A percentile compares a stretch with the other conserved stretches of the same genome.
Conservation (phyloP, 2,797 vertebrate species). For the Brachymystax lenok region DNA sequence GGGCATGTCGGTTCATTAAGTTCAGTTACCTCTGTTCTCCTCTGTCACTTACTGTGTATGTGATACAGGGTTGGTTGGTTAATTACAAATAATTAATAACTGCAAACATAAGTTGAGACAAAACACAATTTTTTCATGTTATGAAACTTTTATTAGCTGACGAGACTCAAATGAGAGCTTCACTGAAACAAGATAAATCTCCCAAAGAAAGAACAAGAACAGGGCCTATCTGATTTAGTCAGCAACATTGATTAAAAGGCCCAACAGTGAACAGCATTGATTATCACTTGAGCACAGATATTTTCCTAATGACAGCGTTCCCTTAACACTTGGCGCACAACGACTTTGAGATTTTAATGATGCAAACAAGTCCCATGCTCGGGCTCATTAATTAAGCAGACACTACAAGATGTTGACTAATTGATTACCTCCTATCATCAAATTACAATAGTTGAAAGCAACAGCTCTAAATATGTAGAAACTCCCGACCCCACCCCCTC, state of each 20-base stretch:
- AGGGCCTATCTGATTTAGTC: neutral
- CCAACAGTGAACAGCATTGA: neutral
- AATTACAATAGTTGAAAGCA: slow-evolving; percentile 16
- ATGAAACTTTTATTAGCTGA: slow-evolving; percentile 68
- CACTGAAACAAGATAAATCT: slow-evolving; percentile 47
- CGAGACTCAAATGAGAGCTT: slow-evolving; percentile 58
- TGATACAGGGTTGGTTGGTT: slow-evolving; percentile 31
- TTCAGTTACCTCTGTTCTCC: slow-evolving; percentile 50
- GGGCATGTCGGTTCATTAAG: slow-evolving; percentile 44
- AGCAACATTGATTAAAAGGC: neutral
- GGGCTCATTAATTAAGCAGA: slow-evolving; percentile 13
- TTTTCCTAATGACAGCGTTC: slow-evolving; percentile 4
- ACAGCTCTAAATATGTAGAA: neutral
- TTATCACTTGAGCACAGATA: slow-evolving; percentile 11
- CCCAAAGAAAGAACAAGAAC: slow-evolving; percentile 31
- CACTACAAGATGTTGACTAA: slow-evolving; percentile 14
- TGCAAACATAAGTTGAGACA: slow-evolving; percentile 68
- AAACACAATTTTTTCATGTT: slow-evolving; percentile 67
- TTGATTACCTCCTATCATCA: slow-evolving; percentile 26
- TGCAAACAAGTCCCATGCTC: neutral
- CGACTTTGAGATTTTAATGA: slow-evolving; percentile 27
- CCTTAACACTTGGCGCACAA: slow-evolving; percentile 2
- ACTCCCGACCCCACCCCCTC: neutral
- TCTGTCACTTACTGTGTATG: neutral
- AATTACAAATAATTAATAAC: slow-evolving; percentile 70